Evolutionary conservation across 1,140 invertebrate genomes (phyloP), one percentile per base, ranked within the genome.

Genomic region (Aricia agestis): DNA sequence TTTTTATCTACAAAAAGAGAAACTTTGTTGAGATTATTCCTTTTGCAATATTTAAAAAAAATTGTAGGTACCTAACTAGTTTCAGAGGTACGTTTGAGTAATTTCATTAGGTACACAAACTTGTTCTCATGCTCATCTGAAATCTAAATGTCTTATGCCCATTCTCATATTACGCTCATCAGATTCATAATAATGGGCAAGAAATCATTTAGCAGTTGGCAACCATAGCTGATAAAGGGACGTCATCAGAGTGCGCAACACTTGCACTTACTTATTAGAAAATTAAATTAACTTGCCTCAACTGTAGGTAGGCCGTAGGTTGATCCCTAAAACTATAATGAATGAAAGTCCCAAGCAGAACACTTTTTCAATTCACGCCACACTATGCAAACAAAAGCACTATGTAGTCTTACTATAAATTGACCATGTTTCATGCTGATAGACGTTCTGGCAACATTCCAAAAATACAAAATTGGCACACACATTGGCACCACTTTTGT

Each of bases 401-500:
- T 11, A 52, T 63, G 19, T 19, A 63, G 17, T 11, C 59, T 63
- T 7, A 10, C 18, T 18, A 63, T 63, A 63, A 25, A 63, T 19
- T 63, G 17, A 19, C n/a, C 18, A 59, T 19, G 58, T 59, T 32
- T 59, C 68, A 69, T 17, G 19, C 17, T 61, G 68, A 69, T 69
- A 61, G 52, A 69, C 17, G 57, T 41, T 69, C 36, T 69, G 25
- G 58, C 58, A 19, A 59, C 58, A 9, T 19, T 59, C 58, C 58
- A 41, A 63, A n/a, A 7, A 18, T 63, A 41, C 36, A 57, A 36
- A 69, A 61, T 69, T 69, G 59, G 58, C 57, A 58, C 68, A 69
- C 68, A 69, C 57, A 69, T 59, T 58, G 68, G 68, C 68, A 67
- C 59, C 31, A 69, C 57, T 61, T 41, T 69, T 69, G 68, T 69